Conservation (phyloP, 2,888 invertebrate genomes). For the Phalera bucephala region DNA sequence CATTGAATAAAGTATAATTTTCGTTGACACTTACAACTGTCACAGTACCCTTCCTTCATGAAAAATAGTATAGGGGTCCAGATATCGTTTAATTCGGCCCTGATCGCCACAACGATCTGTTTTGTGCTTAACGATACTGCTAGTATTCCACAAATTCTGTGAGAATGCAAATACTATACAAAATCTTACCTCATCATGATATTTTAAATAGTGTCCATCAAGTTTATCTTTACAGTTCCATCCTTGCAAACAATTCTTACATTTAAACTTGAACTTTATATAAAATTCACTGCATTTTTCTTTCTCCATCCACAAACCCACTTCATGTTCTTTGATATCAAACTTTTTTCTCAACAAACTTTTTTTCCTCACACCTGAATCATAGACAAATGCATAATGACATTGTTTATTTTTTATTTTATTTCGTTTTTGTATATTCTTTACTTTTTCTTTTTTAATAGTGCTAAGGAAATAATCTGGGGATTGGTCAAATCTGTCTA, state of each 20-base stretch:
- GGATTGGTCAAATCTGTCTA: background rate
- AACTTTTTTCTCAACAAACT: constrained; percentile 17
- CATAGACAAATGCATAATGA: constrained; percentile 19
- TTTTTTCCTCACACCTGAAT: constrained; percentile 7
- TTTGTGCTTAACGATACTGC: no score
- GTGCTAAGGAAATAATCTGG: background rate
- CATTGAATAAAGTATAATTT: no score
- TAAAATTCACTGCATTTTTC: constrained; percentile 18
- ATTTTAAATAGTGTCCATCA: constrained; percentile 7
- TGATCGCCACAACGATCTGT: no score
- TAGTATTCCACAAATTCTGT: no score
- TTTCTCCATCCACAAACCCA: constrained; percentile 6
- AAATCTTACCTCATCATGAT: constrained; percentile 16
- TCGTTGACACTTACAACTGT: no score
- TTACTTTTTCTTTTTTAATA: constrained; percentile 16
- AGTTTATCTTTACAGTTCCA: constrained; percentile 11
- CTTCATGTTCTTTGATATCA: constrained; percentile 5
- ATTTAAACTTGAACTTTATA: constrained; percentile 12
- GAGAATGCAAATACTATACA: no score
- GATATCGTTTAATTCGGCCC: no score
- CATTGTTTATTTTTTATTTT: constrained; percentile 5
- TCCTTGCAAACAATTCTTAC: constrained; percentile 15
- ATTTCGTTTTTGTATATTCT: constrained; percentile 2
- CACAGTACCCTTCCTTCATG: no score
- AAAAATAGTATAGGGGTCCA: no score